These are phyloP conservation scores for Lasioglossum figueresi DNA, from an alignment of 2,888 invertebrate genomes.

Conservation along the genomic window DNA sequence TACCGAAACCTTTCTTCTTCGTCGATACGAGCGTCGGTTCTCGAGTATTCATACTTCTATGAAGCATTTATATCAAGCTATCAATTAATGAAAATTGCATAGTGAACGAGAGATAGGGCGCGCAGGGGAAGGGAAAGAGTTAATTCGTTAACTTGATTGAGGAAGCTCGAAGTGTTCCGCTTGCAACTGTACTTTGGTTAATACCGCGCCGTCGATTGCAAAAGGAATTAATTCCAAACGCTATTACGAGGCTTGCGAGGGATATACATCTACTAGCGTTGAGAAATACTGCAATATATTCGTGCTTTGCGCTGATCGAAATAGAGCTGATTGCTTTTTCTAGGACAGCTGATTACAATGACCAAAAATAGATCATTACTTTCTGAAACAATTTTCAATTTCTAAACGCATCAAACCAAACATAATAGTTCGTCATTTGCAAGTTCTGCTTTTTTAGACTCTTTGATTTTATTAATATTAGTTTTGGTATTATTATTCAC, in stretches of 20 bases:
- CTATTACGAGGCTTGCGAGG: conserved; percentile 1
- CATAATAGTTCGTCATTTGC: background rate
- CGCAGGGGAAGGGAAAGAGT: background rate
- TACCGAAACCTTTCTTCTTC: background rate
- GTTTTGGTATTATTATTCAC: background rate
- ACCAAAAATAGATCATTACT: background rate
- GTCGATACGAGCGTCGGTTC: background rate
- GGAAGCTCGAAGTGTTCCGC: conserved; percentile 37
- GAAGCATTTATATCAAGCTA: background rate
- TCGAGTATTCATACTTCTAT: background rate
- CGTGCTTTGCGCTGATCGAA: background rate
- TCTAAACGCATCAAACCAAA: background rate
- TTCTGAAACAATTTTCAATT: background rate
- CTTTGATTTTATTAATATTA: background rate
- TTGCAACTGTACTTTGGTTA: conserved; percentile 24
- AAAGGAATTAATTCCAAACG: conserved; percentile 47
- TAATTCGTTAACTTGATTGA: conserved; percentile 35
- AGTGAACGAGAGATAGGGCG: background rate
- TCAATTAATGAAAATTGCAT: conserved; percentile 2
- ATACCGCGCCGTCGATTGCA: conserved; percentile 24
- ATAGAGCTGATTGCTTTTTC: conserved; percentile 1
- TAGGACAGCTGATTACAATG: background rate
- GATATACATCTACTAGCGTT: background rate
- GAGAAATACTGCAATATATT: conserved; percentile 1
- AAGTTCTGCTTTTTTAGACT: background rate